Evolutionary conservation across 2,113 vertebrate species (phyloP).

Genomic region (Ochotona princeps): DNA sequence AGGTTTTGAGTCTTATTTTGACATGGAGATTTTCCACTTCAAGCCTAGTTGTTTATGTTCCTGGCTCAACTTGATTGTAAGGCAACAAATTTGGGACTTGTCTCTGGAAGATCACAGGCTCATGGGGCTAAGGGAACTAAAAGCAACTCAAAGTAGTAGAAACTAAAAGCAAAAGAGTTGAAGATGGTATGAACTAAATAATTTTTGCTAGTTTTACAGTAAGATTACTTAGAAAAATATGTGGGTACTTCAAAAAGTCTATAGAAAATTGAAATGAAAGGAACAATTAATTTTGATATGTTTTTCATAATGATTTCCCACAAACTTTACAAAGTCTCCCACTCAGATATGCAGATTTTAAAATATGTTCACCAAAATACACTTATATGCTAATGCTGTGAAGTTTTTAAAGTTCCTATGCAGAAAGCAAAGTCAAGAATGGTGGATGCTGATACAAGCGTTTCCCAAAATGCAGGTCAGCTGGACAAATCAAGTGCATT

Average conservation of each 20-base stretch:
- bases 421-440: background rate
- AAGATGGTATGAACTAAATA: background rate
- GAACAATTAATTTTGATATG: too few species aligned
- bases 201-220: background rate
- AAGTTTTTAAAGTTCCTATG: too few species aligned
- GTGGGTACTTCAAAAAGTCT: too few species aligned
- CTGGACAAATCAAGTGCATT: slow-evolving; percentile 55
- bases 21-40: slow-evolving; percentile 1
- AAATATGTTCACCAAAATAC: too few species aligned
- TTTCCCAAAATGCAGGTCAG: slow-evolving; percentile 14
- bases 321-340: too few species aligned
- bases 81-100: background rate
- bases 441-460: background rate
- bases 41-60: background rate
- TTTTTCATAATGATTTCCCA: too few species aligned
- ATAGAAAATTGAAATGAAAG: too few species aligned
- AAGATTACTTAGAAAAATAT: background rate
- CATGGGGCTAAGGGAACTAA: background rate
- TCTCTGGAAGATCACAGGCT: background rate
- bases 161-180: background rate
- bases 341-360: too few species aligned
- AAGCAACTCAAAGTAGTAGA: background rate
- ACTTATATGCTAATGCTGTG: too few species aligned
- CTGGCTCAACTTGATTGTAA: slow-evolving; percentile 15
- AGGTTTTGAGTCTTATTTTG: background rate